Conservation (phyloP, 2,888 invertebrate species). For the Plebejus melissa region DNA sequence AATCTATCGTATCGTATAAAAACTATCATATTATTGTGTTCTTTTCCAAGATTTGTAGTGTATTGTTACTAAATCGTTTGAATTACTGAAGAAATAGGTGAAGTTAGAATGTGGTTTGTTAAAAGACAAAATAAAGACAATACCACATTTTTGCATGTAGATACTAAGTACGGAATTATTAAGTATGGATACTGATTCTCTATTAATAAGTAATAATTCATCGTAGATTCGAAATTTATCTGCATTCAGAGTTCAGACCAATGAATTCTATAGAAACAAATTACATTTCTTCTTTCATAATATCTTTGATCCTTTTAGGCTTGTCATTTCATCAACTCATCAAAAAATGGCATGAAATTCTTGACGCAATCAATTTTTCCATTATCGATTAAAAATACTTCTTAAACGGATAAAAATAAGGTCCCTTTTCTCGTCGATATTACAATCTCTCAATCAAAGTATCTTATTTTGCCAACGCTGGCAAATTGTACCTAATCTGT, state of each 20-base stretch:
- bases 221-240: not conserved
- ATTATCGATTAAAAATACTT: slow-evolving; percentile 1
- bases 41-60: no score
- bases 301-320: not conserved
- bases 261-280: not conserved
- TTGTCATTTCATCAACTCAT: slow-evolving; percentile 19
- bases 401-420: slow-evolving; percentile 33
- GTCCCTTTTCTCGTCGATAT: slow-evolving; percentile 8
- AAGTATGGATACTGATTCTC: no score
- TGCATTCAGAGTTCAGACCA: not conserved
- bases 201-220: not conserved
- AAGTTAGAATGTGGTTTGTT: no score
- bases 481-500: slow-evolving; percentile 66
- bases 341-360: slow-evolving; percentile 10
- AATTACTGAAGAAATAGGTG: no score
- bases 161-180: no score
- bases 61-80: no score
- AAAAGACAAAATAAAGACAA: no score
- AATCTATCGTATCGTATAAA: no score
- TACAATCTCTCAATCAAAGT: slow-evolving; percentile 37
- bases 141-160: no score
- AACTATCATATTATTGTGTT: no score
- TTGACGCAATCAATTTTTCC: slow-evolving; percentile 5
- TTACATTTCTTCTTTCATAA: not conserved
- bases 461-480: slow-evolving; percentile 58